Evolutionary conservation across 2,113 vertebrate species (phyloP).

Genomic region (Campylorhamphus procurvoides): DNA sequence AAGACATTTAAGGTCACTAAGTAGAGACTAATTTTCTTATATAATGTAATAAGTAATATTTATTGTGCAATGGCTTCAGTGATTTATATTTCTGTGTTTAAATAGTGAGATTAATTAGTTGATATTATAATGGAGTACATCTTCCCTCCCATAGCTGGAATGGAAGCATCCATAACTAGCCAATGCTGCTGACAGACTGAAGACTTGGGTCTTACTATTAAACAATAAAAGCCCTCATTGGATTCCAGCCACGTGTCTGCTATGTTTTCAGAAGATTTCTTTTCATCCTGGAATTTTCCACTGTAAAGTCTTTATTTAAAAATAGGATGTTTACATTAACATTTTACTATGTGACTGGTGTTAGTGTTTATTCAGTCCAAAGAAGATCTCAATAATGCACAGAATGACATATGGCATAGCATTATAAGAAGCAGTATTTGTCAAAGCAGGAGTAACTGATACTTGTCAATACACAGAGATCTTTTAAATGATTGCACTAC

Average conservation of each 20-base stretch:
- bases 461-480: background rate
- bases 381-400: background rate
- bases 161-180: background rate
- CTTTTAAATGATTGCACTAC: background rate
- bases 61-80: background rate
- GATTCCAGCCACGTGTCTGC: background rate
- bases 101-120: slow-evolving; percentile 14
- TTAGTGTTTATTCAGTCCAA: background rate
- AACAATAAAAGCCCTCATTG: background rate
- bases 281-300: background rate
- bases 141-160: background rate
- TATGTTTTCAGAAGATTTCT: background rate
- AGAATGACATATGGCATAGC: background rate
- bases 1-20: background rate
- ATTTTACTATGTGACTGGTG: background rate
- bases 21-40: background rate
- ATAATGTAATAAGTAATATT: background rate
- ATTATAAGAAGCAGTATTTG: background rate
- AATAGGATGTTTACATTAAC: background rate
- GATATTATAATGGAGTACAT: background rate
- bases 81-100: slow-evolving; percentile 15
- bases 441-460: background rate
- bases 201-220: background rate
- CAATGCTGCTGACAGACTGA: background rate
- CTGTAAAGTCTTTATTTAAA: background rate